Base-by-base conservation (phyloP, 2,113 vertebrate species). In the Orycteropus afer region DNA sequence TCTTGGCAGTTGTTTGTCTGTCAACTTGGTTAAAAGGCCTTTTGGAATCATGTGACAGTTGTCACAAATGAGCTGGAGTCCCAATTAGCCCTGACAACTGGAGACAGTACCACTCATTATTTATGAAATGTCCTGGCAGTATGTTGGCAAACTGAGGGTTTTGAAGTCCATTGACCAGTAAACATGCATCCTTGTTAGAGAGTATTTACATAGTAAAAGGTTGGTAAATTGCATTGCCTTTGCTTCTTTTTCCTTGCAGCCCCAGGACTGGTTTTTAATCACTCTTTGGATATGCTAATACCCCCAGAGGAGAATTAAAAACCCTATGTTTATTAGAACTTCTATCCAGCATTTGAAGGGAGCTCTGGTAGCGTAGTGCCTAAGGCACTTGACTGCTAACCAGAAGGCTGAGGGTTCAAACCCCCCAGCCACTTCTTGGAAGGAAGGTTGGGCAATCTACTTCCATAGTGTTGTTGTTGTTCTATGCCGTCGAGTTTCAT, bases 61-160 rank as follows among this genome's bases (percentile, higher is more conserved):
- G 78, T 95, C 96, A 86, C 89, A 90, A 93, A 92, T 79, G 67
- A 95, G 34, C 69, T 80, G 42, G n/a, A 93, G 49, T 82, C 57
- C 63, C 78, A 90, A 20, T 90, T 95, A 90, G 59, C 77, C 53
- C 74, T 81, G 63, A 93, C 45, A 47, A 81, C 25, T 57, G 25
- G 10, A 55, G 29, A 11, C 37, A 40, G 71, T 15, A n/a, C 63
- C 57, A 88, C 80, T 88, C 91, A 79, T 94, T 32, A 49, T 89
- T 92, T 95, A 82, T 96, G 94, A 94, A 95, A 83, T 73, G 74
- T 86, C 87, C 82, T 89, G 83, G 92, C 90, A 93, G 79, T 92
- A 40, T 97, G 82, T 95, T 93, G 95, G 85, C 88, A 93, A 93
- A 82, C 80, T 74, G 40, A 86, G 37, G 32, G 79, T 67, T 94